phyloP scores from a whole-genome alignment of 2,113 vertebrate species.

The Odontesthes bonariensis region DNA sequence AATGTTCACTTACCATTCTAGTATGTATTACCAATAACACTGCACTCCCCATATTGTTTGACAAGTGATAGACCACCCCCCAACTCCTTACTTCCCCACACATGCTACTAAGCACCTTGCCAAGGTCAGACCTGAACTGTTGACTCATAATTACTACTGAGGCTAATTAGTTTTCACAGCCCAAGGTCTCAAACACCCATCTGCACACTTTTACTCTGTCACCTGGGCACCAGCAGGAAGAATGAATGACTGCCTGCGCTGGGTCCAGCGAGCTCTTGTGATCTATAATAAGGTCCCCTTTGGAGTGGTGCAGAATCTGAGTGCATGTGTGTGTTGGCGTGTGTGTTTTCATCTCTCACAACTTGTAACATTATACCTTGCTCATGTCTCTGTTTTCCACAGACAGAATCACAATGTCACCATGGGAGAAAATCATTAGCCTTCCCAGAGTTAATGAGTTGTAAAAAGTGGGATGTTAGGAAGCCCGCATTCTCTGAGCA shows the following conservation, averaged over 20 bases:
- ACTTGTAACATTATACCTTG: conserved; percentile 53
- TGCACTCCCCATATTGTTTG: neutral
- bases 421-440: conserved; percentile 67
- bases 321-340: too few relatives aligned
- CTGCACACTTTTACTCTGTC: conserved; percentile 72
- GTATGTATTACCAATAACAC: conserved; percentile 1
- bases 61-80: conserved; percentile 1
- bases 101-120: conserved; percentile 49
- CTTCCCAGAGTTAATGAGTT: conserved; percentile 74
- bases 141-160: conserved; percentile 76
- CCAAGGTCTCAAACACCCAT: conserved; percentile 59
- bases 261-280: conserved; percentile 41
- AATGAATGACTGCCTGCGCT: conserved; percentile 56
- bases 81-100: neutral
- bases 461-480: conserved; percentile 60
- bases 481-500: conserved; percentile 39
- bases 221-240: conserved; percentile 64
- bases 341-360: conserved; percentile 28
- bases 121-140: conserved; percentile 70
- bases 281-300: conserved; percentile 69
- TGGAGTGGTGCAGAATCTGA: conserved; percentile 41
- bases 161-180: conserved; percentile 78
- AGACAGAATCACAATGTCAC: conserved; percentile 65
- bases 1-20: too few relatives aligned
- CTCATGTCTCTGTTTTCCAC: conserved; percentile 59